Percentiles rank a stretch among this genome's conserved stretches.
Conservation (phyloP, 2,797 vertebrate species). For the Sebastes elongatus region DNA sequence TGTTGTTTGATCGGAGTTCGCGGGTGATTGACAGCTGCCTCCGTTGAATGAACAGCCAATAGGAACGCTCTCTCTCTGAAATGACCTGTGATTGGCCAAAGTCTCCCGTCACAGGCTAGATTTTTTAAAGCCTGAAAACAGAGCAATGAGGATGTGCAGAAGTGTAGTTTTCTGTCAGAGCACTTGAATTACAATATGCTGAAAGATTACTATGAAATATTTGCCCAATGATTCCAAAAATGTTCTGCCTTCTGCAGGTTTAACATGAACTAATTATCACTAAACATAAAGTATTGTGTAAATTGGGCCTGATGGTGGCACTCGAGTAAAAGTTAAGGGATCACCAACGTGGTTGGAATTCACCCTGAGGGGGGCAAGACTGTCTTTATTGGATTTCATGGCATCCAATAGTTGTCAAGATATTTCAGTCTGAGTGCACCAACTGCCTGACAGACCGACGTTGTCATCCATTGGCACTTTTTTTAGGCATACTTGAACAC, state of each 20-base stretch:
- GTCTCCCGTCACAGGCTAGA: too few species aligned
- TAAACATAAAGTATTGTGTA: background rate
- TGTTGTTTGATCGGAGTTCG: too few species aligned
- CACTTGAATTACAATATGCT: too few species aligned
- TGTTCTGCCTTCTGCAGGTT: background rate
- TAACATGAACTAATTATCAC: background rate
- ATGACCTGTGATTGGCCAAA: too few species aligned
- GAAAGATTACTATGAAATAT: too few species aligned
- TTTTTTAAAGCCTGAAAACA: too few species aligned
- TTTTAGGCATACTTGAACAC: background rate
- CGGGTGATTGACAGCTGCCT: too few species aligned
- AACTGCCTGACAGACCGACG: background rate
- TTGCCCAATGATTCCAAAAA: too few species aligned
- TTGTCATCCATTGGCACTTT: background rate
- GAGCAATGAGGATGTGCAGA: too few species aligned
- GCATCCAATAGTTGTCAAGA: background rate
- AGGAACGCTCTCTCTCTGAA: too few species aligned
- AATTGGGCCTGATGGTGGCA: background rate
- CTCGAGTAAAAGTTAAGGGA: background rate
- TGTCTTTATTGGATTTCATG: background rate
- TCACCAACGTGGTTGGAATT: background rate
- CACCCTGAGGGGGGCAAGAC: background rate
- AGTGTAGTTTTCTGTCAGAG: too few species aligned
- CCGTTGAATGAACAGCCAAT: too few species aligned
- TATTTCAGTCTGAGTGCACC: background rate